Base-by-base conservation (phyloP, 1,140 invertebrate species). In the Calliphora vicina region DNA sequence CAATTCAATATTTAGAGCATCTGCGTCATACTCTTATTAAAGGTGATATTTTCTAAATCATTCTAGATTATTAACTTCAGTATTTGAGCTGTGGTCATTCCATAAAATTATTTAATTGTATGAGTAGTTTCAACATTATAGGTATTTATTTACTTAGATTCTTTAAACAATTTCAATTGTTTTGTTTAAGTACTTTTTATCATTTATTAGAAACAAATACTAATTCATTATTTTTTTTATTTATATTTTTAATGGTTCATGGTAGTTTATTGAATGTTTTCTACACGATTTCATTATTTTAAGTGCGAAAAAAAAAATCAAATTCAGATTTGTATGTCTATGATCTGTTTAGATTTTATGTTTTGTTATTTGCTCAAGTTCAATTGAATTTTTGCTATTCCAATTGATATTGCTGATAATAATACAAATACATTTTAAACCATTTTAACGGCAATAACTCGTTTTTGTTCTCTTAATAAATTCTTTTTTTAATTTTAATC, bases 241-340 rank as follows among this genome's bases (percentile, higher is more conserved):
- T n/a, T n/a, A n/a, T 29, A 10, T n/a, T 76, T 76, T 76, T 76
- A 27, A 42, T 29, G 20, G 26, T 76, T 76, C 35, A 67, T 67
- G 61, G 61, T 67, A 67, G 61, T 67, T 67, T 67, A 57, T 57
- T 57, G 50, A 2, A 57, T 57, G n/a, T 67, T 25, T 67, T 67
- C 61, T 20, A 17, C 20, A 35, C 10, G 2, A 76, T 76, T 42
- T n/a, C 13, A 29, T 76, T 12, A 57, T 57, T 57, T 57, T 17
- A 67, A 67, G n/a, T 23, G 61, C n/a, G 23, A 20, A 67, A 20
- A 67, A 61, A 13, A 61, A 67, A n/a, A n/a, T 57, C 5, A 6
- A 57, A n/a, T 57, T 57, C n/a, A 20, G 61, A 67, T 67, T 23
- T 67, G 17, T 23, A 20, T 23, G 57, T 61, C 20, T 61, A 61